Base-by-base conservation (phyloP, 2,113 vertebrate species). In the Psilopogon haemacephalus region DNA sequence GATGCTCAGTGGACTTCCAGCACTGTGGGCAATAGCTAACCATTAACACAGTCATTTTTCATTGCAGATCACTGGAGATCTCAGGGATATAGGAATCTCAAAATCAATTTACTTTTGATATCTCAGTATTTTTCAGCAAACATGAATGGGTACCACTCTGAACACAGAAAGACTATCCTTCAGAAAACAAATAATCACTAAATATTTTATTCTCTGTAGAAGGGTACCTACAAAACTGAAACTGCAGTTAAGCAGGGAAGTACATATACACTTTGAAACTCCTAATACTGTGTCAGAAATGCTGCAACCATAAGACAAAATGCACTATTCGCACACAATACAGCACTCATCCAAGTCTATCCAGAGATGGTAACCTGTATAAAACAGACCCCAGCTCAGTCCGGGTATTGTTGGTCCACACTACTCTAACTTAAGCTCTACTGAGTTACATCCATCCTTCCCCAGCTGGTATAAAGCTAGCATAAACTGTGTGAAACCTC, bases 381-480 rank as follows among this genome's bases (percentile, higher is more conserved):
- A 44, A 80, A 80, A 24, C 46, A 93, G 60, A 87, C 40, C 28
- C 86, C 68, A 76, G 18, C 10, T 94, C 68, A 73, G 13, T 77
- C 23, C 46, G 88, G 52, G 48, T 81, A 80, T 42, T 77, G 11
- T 26, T 70, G 64, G 64, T 77, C 69, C 33, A 46, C 6, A 6
- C 5, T 26, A 69, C 38, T n/a, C 78, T 63, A 85, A 79, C 40
- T 91, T 68, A 67, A 65, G 42, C 68, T 88, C 30, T 38, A 59
- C 68, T 80, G 56, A 44, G 86, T 77, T 52, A 60, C 89, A 70
- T 85, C 72, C 64, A 80, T 84, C 75, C 65, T 88, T 26, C 62
- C 48, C 21, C 64, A 77, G 85, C 72, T 94, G 90, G 65, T 81
- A 40, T 20, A 73, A 88, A 85, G 83, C 93, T 93, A 95, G 89